Evolutionary conservation across 2,113 vertebrate species (phyloP).

Genomic region (Setophaga coronata): DNA sequence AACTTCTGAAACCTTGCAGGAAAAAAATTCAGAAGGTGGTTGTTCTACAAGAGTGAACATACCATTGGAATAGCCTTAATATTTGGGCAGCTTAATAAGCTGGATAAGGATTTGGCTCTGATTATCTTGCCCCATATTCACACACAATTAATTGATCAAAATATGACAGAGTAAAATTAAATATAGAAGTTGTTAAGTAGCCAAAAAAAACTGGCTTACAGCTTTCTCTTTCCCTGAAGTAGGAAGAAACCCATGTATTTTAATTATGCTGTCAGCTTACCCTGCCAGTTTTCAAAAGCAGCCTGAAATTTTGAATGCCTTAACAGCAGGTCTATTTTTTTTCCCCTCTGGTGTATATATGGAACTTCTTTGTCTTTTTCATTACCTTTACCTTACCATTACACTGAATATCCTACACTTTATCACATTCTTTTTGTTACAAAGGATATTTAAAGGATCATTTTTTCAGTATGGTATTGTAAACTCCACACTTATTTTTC

Average conservation of each 20-base stretch:
- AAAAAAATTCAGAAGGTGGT: background rate
- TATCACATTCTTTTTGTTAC: background rate
- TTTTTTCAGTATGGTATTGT: background rate
- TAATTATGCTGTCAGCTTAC: background rate
- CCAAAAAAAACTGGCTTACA: background rate
- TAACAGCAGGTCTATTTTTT: background rate
- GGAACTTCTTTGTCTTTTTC: background rate
- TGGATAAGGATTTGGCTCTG: background rate
- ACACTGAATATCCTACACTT: background rate
- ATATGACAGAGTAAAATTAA: background rate
- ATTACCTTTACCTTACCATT: background rate
- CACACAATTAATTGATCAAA: background rate
- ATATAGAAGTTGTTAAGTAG: background rate
- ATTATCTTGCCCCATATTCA: background rate
- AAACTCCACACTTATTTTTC: background rate
- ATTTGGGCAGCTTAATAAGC: background rate
- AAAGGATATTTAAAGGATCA: background rate
- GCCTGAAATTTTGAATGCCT: background rate
- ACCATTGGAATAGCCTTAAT: background rate
- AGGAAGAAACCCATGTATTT: background rate
- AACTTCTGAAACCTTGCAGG: background rate
- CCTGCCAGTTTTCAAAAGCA: background rate
- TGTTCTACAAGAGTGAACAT: background rate
- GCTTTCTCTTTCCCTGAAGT: background rate
- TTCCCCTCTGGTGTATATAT: accelerated